These are phyloP conservation scores for Furcifer pardalis DNA, from an alignment of 2,797 vertebrate species.

Conservation along the genomic window DNA sequence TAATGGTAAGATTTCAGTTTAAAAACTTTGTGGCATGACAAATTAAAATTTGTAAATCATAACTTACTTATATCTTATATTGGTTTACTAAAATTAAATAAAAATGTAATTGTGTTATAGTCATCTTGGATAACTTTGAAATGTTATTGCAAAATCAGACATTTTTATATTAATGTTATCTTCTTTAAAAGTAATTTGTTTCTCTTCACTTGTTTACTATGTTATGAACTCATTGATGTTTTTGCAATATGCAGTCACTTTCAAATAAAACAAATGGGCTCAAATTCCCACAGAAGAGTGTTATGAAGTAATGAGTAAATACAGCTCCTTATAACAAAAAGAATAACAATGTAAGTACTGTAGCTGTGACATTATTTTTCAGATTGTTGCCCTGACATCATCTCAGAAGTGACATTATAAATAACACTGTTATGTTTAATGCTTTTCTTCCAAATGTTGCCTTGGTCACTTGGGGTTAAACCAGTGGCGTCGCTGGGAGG, in stretches of 20 bases:
- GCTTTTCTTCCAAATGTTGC: not conserved
- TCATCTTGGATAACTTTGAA: not conserved
- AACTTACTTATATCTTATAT: not conserved
- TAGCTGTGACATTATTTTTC: not conserved
- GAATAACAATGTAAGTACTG: not conserved
- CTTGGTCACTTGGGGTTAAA: not conserved
- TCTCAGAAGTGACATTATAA: not conserved
- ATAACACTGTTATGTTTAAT: not conserved
- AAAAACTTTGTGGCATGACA: not conserved
- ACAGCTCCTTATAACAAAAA: not conserved
- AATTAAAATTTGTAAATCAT: not conserved
- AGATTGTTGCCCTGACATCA: not conserved
- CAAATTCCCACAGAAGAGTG: not conserved
- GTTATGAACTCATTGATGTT: not conserved
- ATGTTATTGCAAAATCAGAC: not conserved
- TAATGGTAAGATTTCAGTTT: slow-evolving; percentile 84
- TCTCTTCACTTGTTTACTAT: not conserved
- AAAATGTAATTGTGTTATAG: not conserved
- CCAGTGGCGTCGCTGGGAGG: no score
- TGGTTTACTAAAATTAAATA: not conserved
- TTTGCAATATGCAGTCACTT: not conserved
- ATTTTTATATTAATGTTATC: not conserved
- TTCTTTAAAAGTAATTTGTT: not conserved
- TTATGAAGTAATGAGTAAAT: not conserved
- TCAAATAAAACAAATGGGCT: not conserved